Percentiles rank a stretch among this genome's conserved stretches.
These are phyloP conservation scores for Agrochola litura DNA, from an alignment of 2,888 invertebrate species.

Conservation along the genomic window DNA sequence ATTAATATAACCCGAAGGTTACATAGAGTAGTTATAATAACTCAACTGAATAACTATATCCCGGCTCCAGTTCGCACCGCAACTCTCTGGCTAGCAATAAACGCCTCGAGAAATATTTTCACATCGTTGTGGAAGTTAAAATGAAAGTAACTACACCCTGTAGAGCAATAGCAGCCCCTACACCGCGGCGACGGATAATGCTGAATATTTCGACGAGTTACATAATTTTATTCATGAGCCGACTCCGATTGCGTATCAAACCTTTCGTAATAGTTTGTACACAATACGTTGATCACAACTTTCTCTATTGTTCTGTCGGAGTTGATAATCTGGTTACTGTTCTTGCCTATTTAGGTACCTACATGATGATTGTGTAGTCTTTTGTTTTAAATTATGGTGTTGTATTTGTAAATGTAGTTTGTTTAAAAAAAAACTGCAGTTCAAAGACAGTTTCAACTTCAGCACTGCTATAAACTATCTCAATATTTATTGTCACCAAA, in stretches of 20 bases:
- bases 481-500: neutral
- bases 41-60: slow-evolving; percentile 71
- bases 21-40: slow-evolving; percentile 69
- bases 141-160: slow-evolving; percentile 89
- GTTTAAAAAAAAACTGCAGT: neutral
- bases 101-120: slow-evolving; percentile 88
- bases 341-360: neutral
- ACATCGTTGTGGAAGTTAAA: slow-evolving; percentile 90
- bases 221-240: slow-evolving; percentile 88
- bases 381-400: neutral
- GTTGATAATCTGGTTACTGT: slow-evolving; percentile 14
- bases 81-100: slow-evolving; percentile 87
- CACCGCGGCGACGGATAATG: slow-evolving; percentile 81
- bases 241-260: slow-evolving; percentile 77
- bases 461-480: neutral
- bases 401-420: neutral
- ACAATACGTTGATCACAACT: slow-evolving; percentile 62
- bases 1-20: slow-evolving; percentile 63
- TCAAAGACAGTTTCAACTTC: neutral
- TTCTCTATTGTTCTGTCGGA: slow-evolving; percentile 52
- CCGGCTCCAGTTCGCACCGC: slow-evolving; percentile 72
- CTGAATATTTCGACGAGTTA: slow-evolving; percentile 84
- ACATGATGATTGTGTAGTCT: neutral
- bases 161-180: slow-evolving; percentile 83
- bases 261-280: slow-evolving; percentile 75